A percentile compares a stretch with the other conserved stretches of the same genome.
Conservation (phyloP, 2,113 vertebrate species). For the Calidris pugnax region DNA sequence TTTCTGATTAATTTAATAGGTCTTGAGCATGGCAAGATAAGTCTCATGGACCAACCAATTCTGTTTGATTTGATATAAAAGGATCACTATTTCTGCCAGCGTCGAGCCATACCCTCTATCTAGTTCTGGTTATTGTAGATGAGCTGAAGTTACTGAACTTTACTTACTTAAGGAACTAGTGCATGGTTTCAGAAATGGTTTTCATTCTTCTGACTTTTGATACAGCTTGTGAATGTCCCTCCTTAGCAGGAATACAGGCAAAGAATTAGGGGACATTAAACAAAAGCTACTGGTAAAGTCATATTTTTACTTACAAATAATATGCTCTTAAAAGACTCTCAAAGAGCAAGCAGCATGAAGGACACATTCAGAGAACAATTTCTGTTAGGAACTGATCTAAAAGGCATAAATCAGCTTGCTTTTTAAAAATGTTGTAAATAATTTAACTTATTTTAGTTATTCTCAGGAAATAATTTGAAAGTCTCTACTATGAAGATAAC, state of each 20-base stretch:
- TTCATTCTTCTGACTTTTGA: background rate
- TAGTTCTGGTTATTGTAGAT: background rate
- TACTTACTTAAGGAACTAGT: background rate
- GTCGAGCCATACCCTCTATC: background rate
- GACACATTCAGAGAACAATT: background rate
- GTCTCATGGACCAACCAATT: background rate
- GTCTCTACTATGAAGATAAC: background rate
- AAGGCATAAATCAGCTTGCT: background rate
- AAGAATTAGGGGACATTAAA: background rate
- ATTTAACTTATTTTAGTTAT: conserved; percentile 28
- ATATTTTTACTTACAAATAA: background rate
- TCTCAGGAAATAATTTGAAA: conserved; percentile 16
- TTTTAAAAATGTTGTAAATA: background rate
- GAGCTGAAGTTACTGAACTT: background rate
- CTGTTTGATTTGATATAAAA: background rate
- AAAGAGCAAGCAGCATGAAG: background rate
- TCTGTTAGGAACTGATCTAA: background rate
- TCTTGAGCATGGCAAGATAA: background rate
- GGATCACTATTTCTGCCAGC: background rate
- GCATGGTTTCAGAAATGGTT: background rate
- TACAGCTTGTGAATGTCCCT: background rate
- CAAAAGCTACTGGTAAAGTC: background rate
- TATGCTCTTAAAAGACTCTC: background rate
- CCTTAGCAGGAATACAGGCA: background rate
- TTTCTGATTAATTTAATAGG: background rate